Percentiles rank a stretch among this genome's conserved stretches.
Conservation (phyloP, 2,888 invertebrate genomes). For the Tubulanus polymorphus region DNA sequence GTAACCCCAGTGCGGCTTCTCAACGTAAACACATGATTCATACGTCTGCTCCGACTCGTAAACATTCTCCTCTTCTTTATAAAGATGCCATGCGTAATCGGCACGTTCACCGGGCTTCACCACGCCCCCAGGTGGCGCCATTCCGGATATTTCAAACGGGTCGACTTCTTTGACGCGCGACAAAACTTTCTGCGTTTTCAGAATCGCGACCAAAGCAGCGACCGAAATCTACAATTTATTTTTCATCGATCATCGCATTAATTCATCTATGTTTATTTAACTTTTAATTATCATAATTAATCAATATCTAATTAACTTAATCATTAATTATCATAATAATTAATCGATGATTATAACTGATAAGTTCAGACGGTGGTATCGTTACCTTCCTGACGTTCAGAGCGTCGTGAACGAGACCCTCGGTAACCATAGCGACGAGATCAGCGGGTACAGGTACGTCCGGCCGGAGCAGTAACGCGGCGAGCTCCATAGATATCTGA, state of each 20-base stretch:
- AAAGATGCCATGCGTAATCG: slow-evolving; percentile 74
- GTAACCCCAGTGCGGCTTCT: slow-evolving; percentile 63
- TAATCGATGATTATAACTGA: no score
- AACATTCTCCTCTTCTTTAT: slow-evolving; percentile 59
- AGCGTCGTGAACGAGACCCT: slow-evolving; percentile 71
- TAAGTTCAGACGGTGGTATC: no score
- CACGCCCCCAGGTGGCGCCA: slow-evolving; percentile 10
- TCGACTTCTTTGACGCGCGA: slow-evolving; percentile 63
- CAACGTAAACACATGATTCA: slow-evolving; percentile 69
- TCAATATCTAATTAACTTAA: no score
- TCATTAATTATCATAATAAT: no score
- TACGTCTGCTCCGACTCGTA: slow-evolving; percentile 69
- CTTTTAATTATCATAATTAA: not conserved
- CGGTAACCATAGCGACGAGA: slow-evolving; percentile 64
- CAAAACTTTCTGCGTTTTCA: slow-evolving; percentile 70
- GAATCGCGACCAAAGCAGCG: slow-evolving; percentile 61
- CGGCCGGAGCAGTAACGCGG: slow-evolving; percentile 68
- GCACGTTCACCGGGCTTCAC: slow-evolving; percentile 57
- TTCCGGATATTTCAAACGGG: slow-evolving; percentile 49
- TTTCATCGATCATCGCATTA: no score
- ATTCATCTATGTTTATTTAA: not conserved
- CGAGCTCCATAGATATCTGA: slow-evolving; percentile 69
- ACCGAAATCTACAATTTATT: slow-evolving; percentile 61
- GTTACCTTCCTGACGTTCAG: slow-evolving; percentile 67
- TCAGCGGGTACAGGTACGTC: slow-evolving; percentile 65